A percentile compares a stretch with the other conserved stretches of the same genome.
Evolutionary conservation across 2,888 invertebrate species (phyloP).

Genomic region (Phortica okadai): DNA sequence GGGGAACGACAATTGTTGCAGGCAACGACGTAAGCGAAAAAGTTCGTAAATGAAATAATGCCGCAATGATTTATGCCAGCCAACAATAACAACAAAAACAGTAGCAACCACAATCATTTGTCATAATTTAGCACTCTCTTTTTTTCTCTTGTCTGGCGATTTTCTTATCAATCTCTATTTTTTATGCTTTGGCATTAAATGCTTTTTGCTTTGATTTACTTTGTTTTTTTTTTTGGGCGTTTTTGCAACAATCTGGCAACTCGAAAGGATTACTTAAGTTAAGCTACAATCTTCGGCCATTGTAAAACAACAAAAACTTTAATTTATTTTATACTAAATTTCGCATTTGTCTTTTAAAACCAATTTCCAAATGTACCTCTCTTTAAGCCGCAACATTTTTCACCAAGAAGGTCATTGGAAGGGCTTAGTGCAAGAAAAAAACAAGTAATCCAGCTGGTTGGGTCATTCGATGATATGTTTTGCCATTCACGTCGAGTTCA

Average conservation of each 20-base stretch:
- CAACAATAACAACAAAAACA: neutral
- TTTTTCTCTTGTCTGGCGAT: neutral
- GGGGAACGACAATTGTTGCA: neutral
- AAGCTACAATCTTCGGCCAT: no score
- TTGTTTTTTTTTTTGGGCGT: no score
- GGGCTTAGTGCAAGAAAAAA: neutral
- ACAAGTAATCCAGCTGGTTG: slow-evolving; percentile 10
- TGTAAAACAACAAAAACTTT: no score
- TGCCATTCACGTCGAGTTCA: slow-evolving; percentile 34
- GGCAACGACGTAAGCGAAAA: neutral
- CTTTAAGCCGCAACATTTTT: neutral
- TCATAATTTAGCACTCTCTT: neutral
- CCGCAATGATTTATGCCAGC: slow-evolving; percentile 6
- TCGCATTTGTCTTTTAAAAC: no score
- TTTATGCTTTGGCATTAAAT: neutral
- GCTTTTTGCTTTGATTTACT: no score
- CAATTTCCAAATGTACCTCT: neutral
- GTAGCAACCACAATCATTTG: neutral
- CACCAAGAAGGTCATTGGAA: neutral
- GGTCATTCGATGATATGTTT: slow-evolving; percentile 22
- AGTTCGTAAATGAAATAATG: neutral
- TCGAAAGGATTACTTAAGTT: no score
- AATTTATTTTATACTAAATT: no score
- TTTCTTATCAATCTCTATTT: neutral
- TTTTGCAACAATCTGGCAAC: no score